Percentiles rank a stretch among this genome's conserved stretches.
phyloP scores from a whole-genome alignment of 2,113 vertebrate genomes.

The Sebastes schlegelii region DNA sequence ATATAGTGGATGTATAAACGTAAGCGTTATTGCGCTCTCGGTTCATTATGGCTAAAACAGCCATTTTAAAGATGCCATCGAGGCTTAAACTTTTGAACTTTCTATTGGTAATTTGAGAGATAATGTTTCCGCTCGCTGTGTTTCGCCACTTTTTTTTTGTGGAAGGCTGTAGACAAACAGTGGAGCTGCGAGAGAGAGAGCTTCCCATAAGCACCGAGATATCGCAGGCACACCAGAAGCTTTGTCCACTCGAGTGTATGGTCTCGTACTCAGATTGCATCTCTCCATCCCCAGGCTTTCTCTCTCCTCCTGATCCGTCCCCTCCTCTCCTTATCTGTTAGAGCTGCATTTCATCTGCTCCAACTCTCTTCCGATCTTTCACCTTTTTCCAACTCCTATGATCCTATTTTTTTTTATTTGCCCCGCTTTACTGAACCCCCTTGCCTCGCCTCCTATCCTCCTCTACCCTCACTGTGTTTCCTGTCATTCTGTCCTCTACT shows the following conservation, averaged over 20 bases:
- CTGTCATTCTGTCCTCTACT: conserved; percentile 31
- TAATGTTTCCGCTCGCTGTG: conserved; percentile 21
- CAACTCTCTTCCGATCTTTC: conserved; percentile 54
- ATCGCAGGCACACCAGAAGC: conserved; percentile 39
- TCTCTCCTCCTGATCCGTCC: conserved; percentile 46
- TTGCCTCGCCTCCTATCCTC: not conserved
- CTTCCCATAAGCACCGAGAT: conserved; percentile 59
- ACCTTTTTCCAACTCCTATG: conserved; percentile 54
- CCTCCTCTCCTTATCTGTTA: conserved; percentile 55
- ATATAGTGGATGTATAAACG: not conserved
- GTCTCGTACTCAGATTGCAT: conserved; percentile 64
- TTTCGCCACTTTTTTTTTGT: not conserved
- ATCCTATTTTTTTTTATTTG: conserved; percentile 42
- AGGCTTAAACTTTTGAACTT: conserved; percentile 14
- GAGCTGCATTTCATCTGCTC: conserved; percentile 58
- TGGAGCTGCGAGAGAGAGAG: conserved; percentile 39
- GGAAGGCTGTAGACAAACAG: conserved; percentile 44
- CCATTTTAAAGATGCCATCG: not conserved
- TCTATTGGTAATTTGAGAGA: conserved; percentile 1
- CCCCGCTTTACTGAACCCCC: conserved; percentile 41
- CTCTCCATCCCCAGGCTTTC: conserved; percentile 49
- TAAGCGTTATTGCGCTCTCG: not conserved
- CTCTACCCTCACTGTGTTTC: conserved; percentile 19
- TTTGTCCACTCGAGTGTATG: conserved; percentile 66
- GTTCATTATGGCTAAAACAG: conserved; percentile 21